Evolutionary conservation across 1,140 invertebrate genomes (phyloP).

Genomic region (Leptinotarsa defecta): DNA sequence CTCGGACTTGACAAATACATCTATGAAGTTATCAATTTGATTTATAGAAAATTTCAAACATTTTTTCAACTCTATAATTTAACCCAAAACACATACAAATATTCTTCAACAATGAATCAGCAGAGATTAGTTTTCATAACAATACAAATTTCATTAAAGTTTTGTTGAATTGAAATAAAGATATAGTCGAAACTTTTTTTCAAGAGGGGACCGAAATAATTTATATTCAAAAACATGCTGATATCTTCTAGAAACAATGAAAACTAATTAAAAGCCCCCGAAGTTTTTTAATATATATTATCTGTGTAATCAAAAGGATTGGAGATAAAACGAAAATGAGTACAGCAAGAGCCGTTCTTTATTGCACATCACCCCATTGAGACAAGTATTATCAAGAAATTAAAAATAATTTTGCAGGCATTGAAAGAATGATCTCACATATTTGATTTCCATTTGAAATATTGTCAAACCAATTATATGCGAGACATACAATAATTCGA

Average conservation of each 20-base stretch:
- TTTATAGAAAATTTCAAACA: no score
- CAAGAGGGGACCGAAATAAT: neutral
- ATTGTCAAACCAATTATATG: no score
- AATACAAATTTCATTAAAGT: neutral
- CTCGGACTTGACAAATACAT: no score
- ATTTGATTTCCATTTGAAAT: no score
- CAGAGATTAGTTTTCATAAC: neutral
- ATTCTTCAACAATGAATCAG: no score
- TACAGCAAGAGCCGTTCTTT: neutral
- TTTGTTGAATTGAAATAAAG: neutral
- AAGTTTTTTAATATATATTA: neutral
- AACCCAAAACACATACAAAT: no score
- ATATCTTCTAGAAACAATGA: neutral
- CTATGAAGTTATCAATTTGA: no score
- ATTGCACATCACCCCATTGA: neutral
- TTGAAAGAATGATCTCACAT: no score
- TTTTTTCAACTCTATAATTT: no score
- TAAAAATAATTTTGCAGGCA: no score
- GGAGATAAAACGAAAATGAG: neutral
- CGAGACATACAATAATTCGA: no score
- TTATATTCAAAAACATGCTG: slow-evolving; percentile 2
- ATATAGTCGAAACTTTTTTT: neutral
- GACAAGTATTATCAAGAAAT: no score
- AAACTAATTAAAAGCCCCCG: neutral
- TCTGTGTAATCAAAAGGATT: neutral